Evolutionary conservation across 2,797 vertebrate genomes (phyloP), one percentile per base, ranked within the genome.

Genomic region (Cossypha heuglini): DNA sequence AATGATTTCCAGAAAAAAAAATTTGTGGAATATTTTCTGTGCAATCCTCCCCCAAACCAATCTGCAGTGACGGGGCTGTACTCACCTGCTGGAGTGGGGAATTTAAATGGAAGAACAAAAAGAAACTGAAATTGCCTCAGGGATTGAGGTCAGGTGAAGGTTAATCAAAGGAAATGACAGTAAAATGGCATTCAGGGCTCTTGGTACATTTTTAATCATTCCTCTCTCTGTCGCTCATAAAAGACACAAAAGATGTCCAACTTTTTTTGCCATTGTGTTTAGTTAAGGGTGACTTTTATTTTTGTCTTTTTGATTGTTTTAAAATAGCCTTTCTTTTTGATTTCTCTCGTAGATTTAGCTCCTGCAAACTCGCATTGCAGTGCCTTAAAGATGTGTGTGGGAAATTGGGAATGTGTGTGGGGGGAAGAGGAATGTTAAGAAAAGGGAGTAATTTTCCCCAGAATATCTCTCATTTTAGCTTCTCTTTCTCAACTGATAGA

Each of bases 161-260:
- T 98, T 98, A 98, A 98, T 98, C 97, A 97, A 98, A 98, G 97
- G 98, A 98, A 98, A 97, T 98, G 97, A 97, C 95, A 97, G 94
- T 95, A 96, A 98, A 98, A 98, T 98, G 96, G 93, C 91, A 97
- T 97, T 96, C 83, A 22, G 73, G 95, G 90, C 94, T 86, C 96
- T 89, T 9, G 87, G 94, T 98, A 95, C 97, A 96, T 97, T 97
- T 97, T 98, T 98, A 98, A 98, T 98, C 95, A 86, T 97, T 97
- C 85, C 72, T 37, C 73, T 84, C 78, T 61, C 62, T 71, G 82
- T 67, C 21, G 26, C 82, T 92, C 91, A 64, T n/a, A 40, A 93
- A 80, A 93, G 58, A 24, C 73, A 94, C 75, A 89, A 59, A 90
- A 72, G 88, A 51, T 67, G 77, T 85, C 42, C 92, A 96, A 96